A percentile compares a stretch with the other conserved stretches of the same genome.
Conservation (phyloP, 2,888 invertebrate genomes). For the Aphidoletes aphidimyza region DNA sequence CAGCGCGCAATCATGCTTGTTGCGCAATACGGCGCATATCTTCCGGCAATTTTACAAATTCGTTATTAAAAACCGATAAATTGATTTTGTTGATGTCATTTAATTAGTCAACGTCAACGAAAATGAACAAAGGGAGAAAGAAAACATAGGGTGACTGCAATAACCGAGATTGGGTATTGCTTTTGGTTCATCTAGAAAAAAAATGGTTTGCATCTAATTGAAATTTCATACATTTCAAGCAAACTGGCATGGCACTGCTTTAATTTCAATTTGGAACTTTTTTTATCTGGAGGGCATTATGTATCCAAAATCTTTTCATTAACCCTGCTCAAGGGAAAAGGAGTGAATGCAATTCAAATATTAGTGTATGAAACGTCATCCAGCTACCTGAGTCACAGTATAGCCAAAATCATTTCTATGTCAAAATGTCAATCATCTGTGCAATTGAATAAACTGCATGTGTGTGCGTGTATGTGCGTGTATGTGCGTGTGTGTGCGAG, state of each 20-base stretch:
- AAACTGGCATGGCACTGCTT: too few relatives aligned
- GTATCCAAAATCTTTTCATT: not conserved
- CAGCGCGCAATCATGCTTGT: not conserved
- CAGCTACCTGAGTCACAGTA: too few relatives aligned
- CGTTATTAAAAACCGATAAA: not conserved
- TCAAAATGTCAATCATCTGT: constrained; percentile 49
- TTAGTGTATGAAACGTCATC: too few relatives aligned
- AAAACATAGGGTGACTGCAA: too few relatives aligned
- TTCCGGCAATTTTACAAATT: constrained; percentile 34
- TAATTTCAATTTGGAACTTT: not conserved
- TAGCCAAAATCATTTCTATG: not conserved
- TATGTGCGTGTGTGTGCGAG: not conserved
- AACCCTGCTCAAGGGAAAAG: too few relatives aligned
- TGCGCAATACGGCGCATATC: constrained; percentile 35
- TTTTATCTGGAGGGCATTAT: not conserved
- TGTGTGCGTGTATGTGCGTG: not conserved
- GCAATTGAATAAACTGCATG: not conserved
- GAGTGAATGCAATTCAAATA: too few relatives aligned
- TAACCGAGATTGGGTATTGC: not conserved
- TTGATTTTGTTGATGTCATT: constrained; percentile 29
- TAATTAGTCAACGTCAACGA: constrained; percentile 41
- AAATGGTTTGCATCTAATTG: too few relatives aligned
- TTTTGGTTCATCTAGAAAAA: not conserved
- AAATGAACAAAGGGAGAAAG: too few relatives aligned
- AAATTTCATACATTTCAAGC: too few relatives aligned